These are phyloP conservation scores for Drosophila kikkawai DNA, from an alignment of 1,140 invertebrate species.

Conservation along the genomic window DNA sequence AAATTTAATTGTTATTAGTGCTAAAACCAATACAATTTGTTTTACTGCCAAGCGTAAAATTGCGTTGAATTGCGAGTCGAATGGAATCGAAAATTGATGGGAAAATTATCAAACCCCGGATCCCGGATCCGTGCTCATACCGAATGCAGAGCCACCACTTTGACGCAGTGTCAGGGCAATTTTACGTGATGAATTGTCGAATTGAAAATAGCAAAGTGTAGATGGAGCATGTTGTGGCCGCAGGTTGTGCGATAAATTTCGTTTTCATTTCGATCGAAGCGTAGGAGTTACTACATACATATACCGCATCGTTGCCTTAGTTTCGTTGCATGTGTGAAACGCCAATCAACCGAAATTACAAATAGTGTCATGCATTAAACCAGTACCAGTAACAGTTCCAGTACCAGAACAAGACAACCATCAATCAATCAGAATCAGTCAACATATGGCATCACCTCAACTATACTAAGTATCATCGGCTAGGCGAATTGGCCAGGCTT, in stretches of 20 bases:
- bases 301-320: slow-evolving; percentile 34
- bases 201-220: slow-evolving; percentile 67
- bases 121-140: slow-evolving; percentile 11
- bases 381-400: slow-evolving; percentile 8
- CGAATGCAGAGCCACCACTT: not conserved
- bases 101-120: slow-evolving; percentile 6
- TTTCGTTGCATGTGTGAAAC: slow-evolving; percentile 52
- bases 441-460: slow-evolving; percentile 25
- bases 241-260: slow-evolving; percentile 62
- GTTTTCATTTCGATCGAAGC: slow-evolving; percentile 33
- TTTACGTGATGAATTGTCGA: slow-evolving; percentile 56
- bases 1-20: slow-evolving; percentile 77
- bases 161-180: slow-evolving; percentile 60
- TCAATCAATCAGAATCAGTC: slow-evolving; percentile 40
- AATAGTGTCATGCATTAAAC: slow-evolving; percentile 32
- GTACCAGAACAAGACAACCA: slow-evolving; percentile 29
- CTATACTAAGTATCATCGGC: slow-evolving; percentile 18
- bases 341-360: slow-evolving; percentile 32
- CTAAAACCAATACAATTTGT: slow-evolving; percentile 59
- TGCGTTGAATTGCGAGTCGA: slow-evolving; percentile 54
- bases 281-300: slow-evolving; percentile 29
- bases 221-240: slow-evolving; percentile 72
- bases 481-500: slow-evolving; percentile 37
- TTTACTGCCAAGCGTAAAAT: slow-evolving; percentile 70
- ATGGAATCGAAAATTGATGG: slow-evolving; percentile 29